Conservation (phyloP, 2,113 vertebrate genomes). For the Melanotaenia duboulayi region DNA sequence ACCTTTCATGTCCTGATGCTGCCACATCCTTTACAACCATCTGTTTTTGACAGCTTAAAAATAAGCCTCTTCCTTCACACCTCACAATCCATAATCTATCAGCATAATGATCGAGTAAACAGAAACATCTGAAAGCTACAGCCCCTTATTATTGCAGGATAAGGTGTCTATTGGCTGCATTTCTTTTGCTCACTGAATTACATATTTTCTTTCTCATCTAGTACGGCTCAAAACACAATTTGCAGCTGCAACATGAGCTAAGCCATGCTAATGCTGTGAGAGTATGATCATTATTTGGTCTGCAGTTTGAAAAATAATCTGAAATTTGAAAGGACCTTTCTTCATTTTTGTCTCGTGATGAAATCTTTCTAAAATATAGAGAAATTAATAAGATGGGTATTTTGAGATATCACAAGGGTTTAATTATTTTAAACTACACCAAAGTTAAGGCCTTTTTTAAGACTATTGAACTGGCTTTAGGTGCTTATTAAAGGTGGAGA, state of each 20-base stretch:
- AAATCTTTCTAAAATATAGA: background rate
- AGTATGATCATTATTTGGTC: background rate
- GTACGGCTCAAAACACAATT: slow-evolving; percentile 6
- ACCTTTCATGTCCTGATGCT: slow-evolving; percentile 73
- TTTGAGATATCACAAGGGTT: too few relatives aligned
- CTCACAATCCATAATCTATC: slow-evolving; percentile 9
- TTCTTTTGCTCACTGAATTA: slow-evolving; percentile 7
- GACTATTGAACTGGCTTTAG: too few relatives aligned
- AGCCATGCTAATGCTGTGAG: background rate
- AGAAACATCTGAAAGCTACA: slow-evolving; percentile 13
- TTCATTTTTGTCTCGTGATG: background rate
- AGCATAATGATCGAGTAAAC: background rate
- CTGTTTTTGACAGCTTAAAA: slow-evolving; percentile 66
- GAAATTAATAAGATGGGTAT: too few relatives aligned
- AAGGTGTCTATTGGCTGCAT: background rate
- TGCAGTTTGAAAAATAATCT: background rate
- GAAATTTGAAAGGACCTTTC: too few relatives aligned
- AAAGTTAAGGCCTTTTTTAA: too few relatives aligned
- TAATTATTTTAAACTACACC: too few relatives aligned
- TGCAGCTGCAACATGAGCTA: background rate
- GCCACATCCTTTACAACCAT: slow-evolving; percentile 40
- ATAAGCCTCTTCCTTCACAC: slow-evolving; percentile 4
- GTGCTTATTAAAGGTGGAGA: too few relatives aligned
- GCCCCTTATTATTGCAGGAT: background rate
- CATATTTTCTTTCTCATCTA: slow-evolving; percentile 6